phyloP scores from a whole-genome alignment of 2,797 vertebrate species.

The Hapalemur alaotrensis region DNA sequence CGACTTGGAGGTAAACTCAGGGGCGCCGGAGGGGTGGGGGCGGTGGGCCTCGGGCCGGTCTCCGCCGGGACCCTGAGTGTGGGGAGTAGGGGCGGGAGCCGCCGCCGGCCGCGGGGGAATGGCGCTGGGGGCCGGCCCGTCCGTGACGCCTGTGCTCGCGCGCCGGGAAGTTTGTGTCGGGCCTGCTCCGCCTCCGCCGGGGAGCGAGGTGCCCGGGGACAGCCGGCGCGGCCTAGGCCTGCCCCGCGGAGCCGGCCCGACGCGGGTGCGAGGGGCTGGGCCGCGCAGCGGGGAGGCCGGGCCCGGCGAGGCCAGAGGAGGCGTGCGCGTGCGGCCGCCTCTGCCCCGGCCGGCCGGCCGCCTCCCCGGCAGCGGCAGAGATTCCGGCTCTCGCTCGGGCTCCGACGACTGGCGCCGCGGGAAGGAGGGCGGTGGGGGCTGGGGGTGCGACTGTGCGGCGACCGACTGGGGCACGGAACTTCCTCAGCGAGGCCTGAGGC shows the following conservation, averaged over 20 bases:
- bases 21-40: slow-evolving; percentile 59
- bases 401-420: background rate
- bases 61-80: slow-evolving; percentile 36
- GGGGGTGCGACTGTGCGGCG: background rate
- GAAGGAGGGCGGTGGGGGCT: background rate
- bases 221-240: slow-evolving; percentile 61
- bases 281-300: slow-evolving; percentile 3
- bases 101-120: slow-evolving; percentile 56
- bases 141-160: slow-evolving; percentile 79
- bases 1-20: slow-evolving; percentile 94
- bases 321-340: background rate
- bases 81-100: slow-evolving; percentile 59
- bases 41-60: slow-evolving; percentile 16
- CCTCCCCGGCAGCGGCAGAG: background rate
- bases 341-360: background rate
- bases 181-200: slow-evolving; percentile 55
- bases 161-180: slow-evolving; percentile 73
- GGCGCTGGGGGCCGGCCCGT: slow-evolving; percentile 66
- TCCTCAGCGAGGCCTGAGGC: slow-evolving; percentile 48
- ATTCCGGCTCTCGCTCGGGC: background rate
- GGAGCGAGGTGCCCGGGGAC: background rate
- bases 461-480: slow-evolving; percentile 48
- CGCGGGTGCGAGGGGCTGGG: background rate
- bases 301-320: background rate
- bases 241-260: slow-evolving; percentile 48